Percentiles rank a stretch among this genome's conserved stretches.
These are phyloP conservation scores for Stenodema calcarata DNA, from an alignment of 2,888 invertebrate genomes.

Conservation along the genomic window DNA sequence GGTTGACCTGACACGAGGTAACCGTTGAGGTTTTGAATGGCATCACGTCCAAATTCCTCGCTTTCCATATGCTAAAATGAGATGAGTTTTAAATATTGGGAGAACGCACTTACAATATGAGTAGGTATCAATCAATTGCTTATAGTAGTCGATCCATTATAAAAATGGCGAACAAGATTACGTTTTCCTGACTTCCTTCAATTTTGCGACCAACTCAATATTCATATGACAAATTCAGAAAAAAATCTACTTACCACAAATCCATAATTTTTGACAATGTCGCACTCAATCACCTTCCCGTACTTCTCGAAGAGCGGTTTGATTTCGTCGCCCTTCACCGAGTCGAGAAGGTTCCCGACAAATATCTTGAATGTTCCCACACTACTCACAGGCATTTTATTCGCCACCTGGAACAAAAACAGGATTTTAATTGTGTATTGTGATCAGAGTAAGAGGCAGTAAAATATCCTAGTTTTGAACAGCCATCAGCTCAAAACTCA, in stretches of 20 bases:
- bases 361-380: constrained; percentile 96
- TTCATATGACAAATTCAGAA: too few species aligned
- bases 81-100: background rate
- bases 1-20: constrained; percentile 85
- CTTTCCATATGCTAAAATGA: constrained; percentile 85
- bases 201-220: too few species aligned
- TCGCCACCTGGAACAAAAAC: background rate
- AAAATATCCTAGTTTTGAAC: too few species aligned
- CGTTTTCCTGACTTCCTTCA: too few species aligned
- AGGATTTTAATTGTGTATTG: too few species aligned
- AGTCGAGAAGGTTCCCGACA: constrained; percentile 95
- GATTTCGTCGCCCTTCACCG: constrained; percentile 85
- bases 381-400: constrained; percentile 77
- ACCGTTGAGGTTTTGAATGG: constrained; percentile 88
- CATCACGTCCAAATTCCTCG: constrained; percentile 89
- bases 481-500: too few species aligned
- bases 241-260: constrained; percentile 74
- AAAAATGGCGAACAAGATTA: too few species aligned
- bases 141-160: too few species aligned
- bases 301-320: constrained; percentile 94
- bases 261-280: constrained; percentile 97
- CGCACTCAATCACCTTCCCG: constrained; percentile 97
- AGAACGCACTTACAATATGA: too few species aligned
- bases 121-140: too few species aligned
- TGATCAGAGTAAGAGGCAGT: too few species aligned